Evolutionary conservation across 2,888 invertebrate species (phyloP).

Genomic region (Adela reaumurella): DNA sequence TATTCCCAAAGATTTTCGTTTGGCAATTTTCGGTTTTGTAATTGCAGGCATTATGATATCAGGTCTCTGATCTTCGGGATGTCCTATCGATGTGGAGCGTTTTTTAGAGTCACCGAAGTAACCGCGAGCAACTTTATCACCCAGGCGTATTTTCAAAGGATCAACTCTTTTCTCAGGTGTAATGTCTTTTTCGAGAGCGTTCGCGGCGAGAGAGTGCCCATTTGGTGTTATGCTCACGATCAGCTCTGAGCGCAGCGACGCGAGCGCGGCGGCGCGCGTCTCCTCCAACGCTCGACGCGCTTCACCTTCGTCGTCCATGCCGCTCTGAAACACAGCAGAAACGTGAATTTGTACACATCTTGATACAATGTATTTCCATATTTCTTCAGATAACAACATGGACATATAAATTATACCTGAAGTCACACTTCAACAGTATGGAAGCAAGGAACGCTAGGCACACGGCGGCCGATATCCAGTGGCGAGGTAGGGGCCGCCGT

Average conservation of each 20-base stretch:
- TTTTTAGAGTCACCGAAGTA: background rate
- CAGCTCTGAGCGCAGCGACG: background rate
- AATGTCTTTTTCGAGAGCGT: background rate
- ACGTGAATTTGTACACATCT: no score
- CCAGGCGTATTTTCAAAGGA: background rate
- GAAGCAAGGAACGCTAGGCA: no score
- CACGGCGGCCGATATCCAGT: background rate
- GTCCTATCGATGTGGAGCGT: background rate
- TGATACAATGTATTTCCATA: no score
- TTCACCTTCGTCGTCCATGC: background rate
- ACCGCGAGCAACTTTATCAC: background rate
- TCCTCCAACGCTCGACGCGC: background rate
- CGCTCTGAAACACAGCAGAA: background rate
- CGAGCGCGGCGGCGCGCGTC: background rate
- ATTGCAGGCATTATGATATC: background rate
- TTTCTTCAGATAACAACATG: no score
- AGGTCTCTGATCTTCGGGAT: background rate
- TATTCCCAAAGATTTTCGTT: no score
- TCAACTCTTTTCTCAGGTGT: background rate
- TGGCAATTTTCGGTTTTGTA: no score
- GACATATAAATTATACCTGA: no score
- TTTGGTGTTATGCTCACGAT: background rate
- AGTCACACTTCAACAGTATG: no score
- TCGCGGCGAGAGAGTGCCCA: background rate
- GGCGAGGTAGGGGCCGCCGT: background rate